Percentiles rank a stretch among this genome's conserved stretches.
Conservation (phyloP, 2,888 invertebrate genomes). For the Aleiodes testaceus region DNA sequence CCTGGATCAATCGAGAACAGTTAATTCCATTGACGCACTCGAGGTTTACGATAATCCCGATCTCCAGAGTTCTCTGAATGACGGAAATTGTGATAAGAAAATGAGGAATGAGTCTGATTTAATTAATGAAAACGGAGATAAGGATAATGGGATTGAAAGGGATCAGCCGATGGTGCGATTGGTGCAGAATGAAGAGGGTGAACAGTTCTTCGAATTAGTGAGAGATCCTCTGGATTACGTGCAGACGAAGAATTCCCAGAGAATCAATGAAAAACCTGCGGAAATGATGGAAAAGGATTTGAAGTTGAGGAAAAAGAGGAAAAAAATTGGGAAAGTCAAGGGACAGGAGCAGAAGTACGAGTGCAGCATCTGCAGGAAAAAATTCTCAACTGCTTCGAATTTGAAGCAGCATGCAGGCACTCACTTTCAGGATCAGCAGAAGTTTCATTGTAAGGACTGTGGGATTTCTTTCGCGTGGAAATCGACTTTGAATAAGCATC, state of each 20-base stretch:
- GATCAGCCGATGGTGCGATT: constrained; percentile 55
- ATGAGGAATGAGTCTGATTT: not conserved
- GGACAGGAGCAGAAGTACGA: constrained; percentile 60
- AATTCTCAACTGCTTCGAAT: constrained; percentile 67
- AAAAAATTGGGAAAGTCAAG: constrained; percentile 44
- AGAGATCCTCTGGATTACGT: constrained; percentile 51
- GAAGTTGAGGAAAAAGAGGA: not conserved
- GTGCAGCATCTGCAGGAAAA: constrained; percentile 67
- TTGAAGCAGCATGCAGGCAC: constrained; percentile 70
- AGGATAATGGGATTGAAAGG: constrained; percentile 41
- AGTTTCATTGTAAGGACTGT: constrained; percentile 67
- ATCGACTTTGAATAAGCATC: constrained; percentile 70
- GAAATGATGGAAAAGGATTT: not conserved
- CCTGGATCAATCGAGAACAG: constrained; percentile 24
- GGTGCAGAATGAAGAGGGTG: constrained; percentile 59
- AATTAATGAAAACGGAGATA: constrained; percentile 38
- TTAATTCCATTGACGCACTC: constrained; percentile 11
- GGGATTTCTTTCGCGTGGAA: constrained; percentile 70
- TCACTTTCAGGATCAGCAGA: constrained; percentile 67
- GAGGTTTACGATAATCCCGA: constrained; percentile 35
- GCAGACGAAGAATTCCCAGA: not conserved
- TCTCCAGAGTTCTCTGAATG: constrained; percentile 21
- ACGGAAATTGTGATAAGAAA: not conserved
- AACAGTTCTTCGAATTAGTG: constrained; percentile 62
- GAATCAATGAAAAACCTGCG: constrained; percentile 2